Conservation (phyloP, 2,888 invertebrate species). For the Cryptus viduatorius region DNA sequence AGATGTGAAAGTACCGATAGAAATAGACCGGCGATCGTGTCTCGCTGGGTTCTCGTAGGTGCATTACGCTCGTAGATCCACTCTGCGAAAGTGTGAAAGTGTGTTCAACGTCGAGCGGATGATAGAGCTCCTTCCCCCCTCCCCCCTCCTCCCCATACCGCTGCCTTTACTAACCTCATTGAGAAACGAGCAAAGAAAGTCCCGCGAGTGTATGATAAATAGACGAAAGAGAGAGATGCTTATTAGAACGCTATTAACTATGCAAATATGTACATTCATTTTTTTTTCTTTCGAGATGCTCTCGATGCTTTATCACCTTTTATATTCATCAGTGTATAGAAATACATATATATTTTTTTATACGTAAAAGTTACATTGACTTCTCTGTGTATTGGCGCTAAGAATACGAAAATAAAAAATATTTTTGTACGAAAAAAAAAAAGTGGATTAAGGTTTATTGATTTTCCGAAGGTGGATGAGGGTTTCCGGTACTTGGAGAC, state of each 20-base stretch:
- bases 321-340: not conserved
- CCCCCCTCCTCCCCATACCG: too few relatives aligned
- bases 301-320: not conserved
- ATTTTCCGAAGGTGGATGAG: not conserved
- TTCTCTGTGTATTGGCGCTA: slow-evolving; percentile 2
- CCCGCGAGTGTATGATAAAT: slow-evolving; percentile 32
- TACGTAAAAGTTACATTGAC: not conserved
- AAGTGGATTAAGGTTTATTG: not conserved
- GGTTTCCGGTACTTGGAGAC: not conserved
- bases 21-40: not conserved
- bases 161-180: not conserved
- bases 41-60: not conserved
- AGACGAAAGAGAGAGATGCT: slow-evolving; percentile 22
- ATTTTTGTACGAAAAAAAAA: slow-evolving; percentile 38
- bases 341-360: slow-evolving; percentile 33
- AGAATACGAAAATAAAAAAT: slow-evolving; percentile 37
- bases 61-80: not conserved
- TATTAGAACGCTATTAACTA: slow-evolving; percentile 41
- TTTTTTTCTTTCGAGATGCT: not conserved
- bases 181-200: slow-evolving; percentile 58
- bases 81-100: slow-evolving; percentile 58
- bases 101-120: slow-evolving; percentile 1
- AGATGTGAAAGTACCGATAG: slow-evolving; percentile 60
- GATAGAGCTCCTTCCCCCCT: too few relatives aligned
- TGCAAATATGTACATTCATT: slow-evolving; percentile 42